Evolutionary conservation across 2,888 invertebrate genomes (phyloP).

Genomic region (Hoplodrina ambigua): DNA sequence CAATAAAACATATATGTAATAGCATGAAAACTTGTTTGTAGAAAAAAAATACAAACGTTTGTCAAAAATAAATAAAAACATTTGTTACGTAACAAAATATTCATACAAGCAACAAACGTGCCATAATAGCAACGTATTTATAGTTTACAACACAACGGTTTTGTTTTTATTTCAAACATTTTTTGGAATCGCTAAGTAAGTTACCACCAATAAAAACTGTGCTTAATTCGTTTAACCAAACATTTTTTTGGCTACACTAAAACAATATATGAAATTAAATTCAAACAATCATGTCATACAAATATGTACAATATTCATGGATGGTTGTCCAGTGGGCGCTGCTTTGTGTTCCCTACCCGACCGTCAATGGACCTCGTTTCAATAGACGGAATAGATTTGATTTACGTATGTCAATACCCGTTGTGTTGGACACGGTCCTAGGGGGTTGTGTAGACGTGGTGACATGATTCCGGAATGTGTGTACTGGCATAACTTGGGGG

Average conservation of each 20-base stretch:
- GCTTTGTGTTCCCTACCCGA: slow-evolving; percentile 39
- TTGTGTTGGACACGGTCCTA: slow-evolving; percentile 54
- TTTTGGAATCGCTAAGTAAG: slow-evolving; percentile 8
- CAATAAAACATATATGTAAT: not conserved
- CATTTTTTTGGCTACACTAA: slow-evolving; percentile 13
- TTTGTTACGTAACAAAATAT: not conserved
- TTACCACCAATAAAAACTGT: slow-evolving; percentile 21
- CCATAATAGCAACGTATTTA: not conserved
- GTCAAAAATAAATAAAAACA: slow-evolving; percentile 1
- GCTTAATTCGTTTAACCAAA: slow-evolving; percentile 21
- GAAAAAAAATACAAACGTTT: no score
- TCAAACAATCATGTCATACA: slow-evolving; percentile 47
- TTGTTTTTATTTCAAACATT: slow-evolving; percentile 21
- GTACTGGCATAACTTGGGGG: slow-evolving; percentile 7
- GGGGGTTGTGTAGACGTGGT: slow-evolving; percentile 37
- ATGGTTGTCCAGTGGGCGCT: slow-evolving; percentile 28
- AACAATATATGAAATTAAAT: slow-evolving; percentile 44
- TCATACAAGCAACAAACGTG: not conserved
- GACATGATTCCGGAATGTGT: slow-evolving; percentile 30
- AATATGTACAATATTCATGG: slow-evolving; percentile 53
- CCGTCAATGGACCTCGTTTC: slow-evolving; percentile 60
- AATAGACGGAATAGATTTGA: slow-evolving; percentile 73
- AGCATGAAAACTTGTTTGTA: not conserved
- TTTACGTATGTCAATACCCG: slow-evolving; percentile 69
- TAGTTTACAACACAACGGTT: slow-evolving; percentile 21